phyloP scores from a whole-genome alignment of 2,113 vertebrate genomes.

The Sakesphorus luctuosus region DNA sequence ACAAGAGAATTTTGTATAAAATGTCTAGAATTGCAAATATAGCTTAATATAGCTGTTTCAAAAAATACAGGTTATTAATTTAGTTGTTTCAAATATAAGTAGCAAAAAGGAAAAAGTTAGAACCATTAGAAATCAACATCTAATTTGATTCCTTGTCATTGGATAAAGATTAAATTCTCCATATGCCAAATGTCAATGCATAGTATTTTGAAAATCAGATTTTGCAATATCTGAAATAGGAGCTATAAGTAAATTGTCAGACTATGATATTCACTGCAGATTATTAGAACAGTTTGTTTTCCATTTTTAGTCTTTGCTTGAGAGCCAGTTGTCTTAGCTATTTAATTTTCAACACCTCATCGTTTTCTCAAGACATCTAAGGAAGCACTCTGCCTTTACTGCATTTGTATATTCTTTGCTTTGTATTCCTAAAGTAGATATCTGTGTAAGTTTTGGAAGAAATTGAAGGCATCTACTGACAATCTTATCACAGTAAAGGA shows the following conservation, averaged over 20 bases:
- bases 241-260: background rate
- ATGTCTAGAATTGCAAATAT: background rate
- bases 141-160: background rate
- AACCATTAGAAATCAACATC: background rate
- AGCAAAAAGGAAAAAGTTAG: background rate
- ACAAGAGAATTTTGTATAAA: background rate
- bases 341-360: background rate
- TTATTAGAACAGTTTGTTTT: background rate
- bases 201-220: background rate
- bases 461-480: background rate
- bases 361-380: background rate
- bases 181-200: background rate
- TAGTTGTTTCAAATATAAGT: background rate
- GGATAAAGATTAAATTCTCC: background rate
- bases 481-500: background rate
- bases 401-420: background rate
- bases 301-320: background rate
- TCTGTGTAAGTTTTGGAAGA: background rate
- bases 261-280: background rate
- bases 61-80: background rate
- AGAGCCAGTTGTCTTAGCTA: background rate
- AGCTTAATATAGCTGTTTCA: background rate
- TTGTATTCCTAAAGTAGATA: background rate
- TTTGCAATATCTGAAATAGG: background rate
- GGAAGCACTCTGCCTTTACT: background rate